A percentile compares a stretch with the other conserved stretches of the same genome.
These are phyloP conservation scores for Centruroides vittatus DNA, from an alignment of 1,140 invertebrate species.

Conservation along the genomic window DNA sequence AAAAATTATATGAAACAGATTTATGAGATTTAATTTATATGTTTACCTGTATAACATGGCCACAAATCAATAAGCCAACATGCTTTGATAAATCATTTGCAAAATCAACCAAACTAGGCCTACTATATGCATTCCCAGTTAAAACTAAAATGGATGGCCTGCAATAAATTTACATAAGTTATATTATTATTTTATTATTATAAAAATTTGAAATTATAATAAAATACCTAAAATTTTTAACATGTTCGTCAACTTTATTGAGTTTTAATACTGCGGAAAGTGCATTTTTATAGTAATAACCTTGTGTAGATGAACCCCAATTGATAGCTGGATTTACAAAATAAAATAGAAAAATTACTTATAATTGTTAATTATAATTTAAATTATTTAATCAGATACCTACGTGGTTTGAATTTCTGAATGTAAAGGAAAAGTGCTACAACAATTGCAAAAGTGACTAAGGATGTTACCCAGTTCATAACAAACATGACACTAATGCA, in stretches of 20 bases:
- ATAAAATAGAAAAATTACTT: background rate
- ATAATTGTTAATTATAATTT: background rate
- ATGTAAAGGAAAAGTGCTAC: slow-evolving; percentile 34
- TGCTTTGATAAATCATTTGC: slow-evolving; percentile 30
- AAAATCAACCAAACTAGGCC: slow-evolving; percentile 34
- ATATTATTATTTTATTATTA: background rate
- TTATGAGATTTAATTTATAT: background rate
- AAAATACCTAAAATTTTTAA: slow-evolving; percentile 41
- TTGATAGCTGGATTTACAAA: slow-evolving; percentile 37
- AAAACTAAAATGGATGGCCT: slow-evolving; percentile 34
- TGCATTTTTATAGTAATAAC: slow-evolving; percentile 44
- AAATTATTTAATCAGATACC: background rate
- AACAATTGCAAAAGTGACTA: slow-evolving; percentile 35
- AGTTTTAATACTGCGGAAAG: slow-evolving; percentile 37
- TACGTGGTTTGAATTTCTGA: slow-evolving; percentile 34
- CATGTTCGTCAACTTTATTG: slow-evolving; percentile 38
- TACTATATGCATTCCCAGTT: slow-evolving; percentile 27
- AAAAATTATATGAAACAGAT: background rate
- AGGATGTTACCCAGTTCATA: slow-evolving; percentile 40
- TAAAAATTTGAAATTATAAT: background rate
- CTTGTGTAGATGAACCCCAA: slow-evolving; percentile 47
- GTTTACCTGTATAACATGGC: slow-evolving; percentile 29
- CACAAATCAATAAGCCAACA: slow-evolving; percentile 30
- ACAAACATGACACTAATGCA: slow-evolving; percentile 43
- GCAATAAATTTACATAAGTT: slow-evolving; percentile 7